Evolutionary conservation across 2,113 vertebrate genomes (phyloP).

Genomic region (Nesogale talazaci): DNA sequence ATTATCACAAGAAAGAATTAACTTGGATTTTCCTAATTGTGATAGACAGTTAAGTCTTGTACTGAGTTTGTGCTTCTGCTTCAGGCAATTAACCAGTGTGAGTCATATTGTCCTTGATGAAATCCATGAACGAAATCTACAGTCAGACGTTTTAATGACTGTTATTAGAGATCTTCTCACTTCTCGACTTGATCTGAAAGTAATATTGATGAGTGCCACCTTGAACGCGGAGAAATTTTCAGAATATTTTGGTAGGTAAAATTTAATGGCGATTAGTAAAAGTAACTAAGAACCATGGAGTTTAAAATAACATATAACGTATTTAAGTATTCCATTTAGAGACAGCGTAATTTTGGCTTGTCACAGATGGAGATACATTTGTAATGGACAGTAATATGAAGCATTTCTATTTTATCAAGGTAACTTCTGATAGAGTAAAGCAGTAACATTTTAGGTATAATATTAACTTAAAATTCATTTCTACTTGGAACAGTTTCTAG

Average conservation of each 20-base stretch:
- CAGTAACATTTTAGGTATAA: background rate
- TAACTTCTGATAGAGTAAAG: background rate
- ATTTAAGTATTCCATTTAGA: background rate
- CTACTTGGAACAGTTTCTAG: background rate
- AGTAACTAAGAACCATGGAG: background rate
- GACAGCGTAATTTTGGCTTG: background rate
- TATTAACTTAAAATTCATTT: background rate
- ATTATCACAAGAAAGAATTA: background rate
- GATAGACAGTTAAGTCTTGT: slow-evolving; percentile 31
- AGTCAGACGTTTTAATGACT: slow-evolving; percentile 96
- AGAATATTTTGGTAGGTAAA: slow-evolving; percentile 93
- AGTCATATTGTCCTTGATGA: slow-evolving; percentile 97
- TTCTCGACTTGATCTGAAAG: slow-evolving; percentile 91
- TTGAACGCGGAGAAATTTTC: slow-evolving; percentile 98
- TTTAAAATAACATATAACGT: background rate
- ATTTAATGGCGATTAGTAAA: slow-evolving; percentile 49
- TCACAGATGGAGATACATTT: background rate
- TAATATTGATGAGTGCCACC: slow-evolving; percentile 98
- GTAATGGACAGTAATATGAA: background rate
- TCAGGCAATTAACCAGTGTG: slow-evolving; percentile 91
- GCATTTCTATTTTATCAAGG: background rate
- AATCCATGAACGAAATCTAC: slow-evolving; percentile 97
- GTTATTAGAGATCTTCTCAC: slow-evolving; percentile 94
- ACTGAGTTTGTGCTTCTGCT: slow-evolving; percentile 50
- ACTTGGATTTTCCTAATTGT: slow-evolving; percentile 26